Evolutionary conservation across 1,140 invertebrate species (phyloP).

Genomic region (Sipha flava): DNA sequence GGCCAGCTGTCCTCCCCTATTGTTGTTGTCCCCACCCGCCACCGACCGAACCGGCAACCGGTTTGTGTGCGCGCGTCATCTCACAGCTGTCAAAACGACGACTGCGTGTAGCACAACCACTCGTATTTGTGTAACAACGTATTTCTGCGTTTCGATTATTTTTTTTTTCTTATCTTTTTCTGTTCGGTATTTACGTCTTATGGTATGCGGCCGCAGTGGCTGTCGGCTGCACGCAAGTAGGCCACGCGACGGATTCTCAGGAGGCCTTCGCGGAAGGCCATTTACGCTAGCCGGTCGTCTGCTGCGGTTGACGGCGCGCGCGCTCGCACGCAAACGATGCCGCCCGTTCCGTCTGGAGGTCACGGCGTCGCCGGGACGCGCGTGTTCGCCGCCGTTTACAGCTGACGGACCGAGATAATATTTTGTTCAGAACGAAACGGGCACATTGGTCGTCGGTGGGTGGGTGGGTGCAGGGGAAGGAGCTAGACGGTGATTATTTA

Average conservation of each 20-base stretch:
- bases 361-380: slow-evolving; percentile 15
- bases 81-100: not conserved
- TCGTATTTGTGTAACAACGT: not conserved
- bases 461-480: not conserved
- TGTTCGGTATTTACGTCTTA: no score
- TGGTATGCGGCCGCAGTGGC: no score
- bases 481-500: not conserved
- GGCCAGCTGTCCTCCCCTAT: slow-evolving; percentile 31
- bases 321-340: not conserved
- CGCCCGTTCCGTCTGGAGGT: slow-evolving; percentile 16
- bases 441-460: not conserved
- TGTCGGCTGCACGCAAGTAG: no score
- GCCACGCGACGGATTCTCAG: no score
- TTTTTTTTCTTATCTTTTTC: not conserved
- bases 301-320: not conserved
- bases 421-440: not conserved
- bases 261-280: not conserved
- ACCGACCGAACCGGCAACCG: not conserved
- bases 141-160: no score
- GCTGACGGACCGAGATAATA: not conserved
- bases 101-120: not conserved
- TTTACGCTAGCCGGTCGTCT: not conserved
- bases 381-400: not conserved
- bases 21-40: not conserved
- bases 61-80: not conserved